Percentiles rank a stretch among this genome's conserved stretches.
Conservation (phyloP, 2,888 invertebrate genomes). For the Noctua comes region DNA sequence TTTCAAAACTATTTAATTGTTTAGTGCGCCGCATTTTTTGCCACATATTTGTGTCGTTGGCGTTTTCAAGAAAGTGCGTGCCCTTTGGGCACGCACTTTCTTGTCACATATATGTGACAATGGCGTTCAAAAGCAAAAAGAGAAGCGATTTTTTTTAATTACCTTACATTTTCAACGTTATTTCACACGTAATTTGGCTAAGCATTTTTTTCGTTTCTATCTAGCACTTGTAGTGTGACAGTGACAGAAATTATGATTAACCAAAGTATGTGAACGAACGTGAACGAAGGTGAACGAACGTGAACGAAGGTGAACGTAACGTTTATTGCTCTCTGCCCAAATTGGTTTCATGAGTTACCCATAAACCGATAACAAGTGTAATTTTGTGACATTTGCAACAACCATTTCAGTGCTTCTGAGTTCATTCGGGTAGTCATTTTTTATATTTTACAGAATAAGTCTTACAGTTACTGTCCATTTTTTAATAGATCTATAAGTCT, state of each 20-base stretch:
- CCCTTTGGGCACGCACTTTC: no score
- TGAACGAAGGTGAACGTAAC: neutral
- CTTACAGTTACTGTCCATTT: constrained; percentile 50
- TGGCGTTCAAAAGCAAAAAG: no score
- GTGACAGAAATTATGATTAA: neutral
- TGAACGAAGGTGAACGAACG: no score
- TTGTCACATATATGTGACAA: no score
- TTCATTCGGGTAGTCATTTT: constrained; percentile 30
- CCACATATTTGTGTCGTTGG: no score
- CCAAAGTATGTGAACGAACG: neutral
- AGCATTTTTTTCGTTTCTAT: neutral
- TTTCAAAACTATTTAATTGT: no score
- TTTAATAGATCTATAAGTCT: constrained; percentile 44
- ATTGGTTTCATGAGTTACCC: neutral
- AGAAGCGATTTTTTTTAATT: no score
- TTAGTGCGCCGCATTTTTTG: no score
- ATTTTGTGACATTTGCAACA: neutral
- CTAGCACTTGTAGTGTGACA: neutral
- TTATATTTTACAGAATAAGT: constrained; percentile 38
- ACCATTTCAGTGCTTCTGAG: constrained; percentile 2
- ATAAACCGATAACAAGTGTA: neutral
- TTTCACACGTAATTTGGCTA: no score
- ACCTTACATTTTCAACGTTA: no score
- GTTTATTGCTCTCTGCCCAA: neutral
- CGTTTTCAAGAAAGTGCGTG: no score